Percentiles rank a stretch among this genome's conserved stretches.
Conservation (phyloP, 2,113 vertebrate species). For the Dermatemys mawii region DNA sequence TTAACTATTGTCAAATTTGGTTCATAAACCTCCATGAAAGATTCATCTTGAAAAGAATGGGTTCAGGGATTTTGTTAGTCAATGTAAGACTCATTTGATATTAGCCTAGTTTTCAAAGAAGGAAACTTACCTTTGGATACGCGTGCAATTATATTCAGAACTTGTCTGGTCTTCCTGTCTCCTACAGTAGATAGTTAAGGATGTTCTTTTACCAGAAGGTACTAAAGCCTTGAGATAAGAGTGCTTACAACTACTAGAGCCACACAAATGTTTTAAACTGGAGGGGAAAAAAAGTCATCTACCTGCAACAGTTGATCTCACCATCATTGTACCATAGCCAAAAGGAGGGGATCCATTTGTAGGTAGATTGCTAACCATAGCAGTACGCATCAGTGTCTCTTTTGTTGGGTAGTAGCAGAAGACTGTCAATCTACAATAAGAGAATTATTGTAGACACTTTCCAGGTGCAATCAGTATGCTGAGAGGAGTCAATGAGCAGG, state of each 20-base stretch:
- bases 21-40: constrained; percentile 32
- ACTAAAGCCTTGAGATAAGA: background rate
- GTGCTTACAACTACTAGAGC: background rate
- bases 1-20: background rate
- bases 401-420: constrained; percentile 66
- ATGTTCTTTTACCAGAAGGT: background rate
- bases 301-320: constrained; percentile 43
- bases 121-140: constrained; percentile 64
- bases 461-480: background rate
- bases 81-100: background rate
- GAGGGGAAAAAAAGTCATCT: background rate
- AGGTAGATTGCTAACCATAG: background rate
- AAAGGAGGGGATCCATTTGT: background rate
- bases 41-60: background rate
- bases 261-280: background rate
- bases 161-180: constrained; percentile 40
- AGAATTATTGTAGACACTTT: constrained; percentile 6
- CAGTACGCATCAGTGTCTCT: constrained; percentile 47
- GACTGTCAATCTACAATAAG: constrained; percentile 47
- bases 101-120: background rate
- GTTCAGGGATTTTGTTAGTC: background rate
- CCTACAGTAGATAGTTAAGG: constrained; percentile 12
- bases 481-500: background rate
- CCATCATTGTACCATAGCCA: background rate
- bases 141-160: constrained; percentile 52